These are phyloP conservation scores for Liodrosophila aerea DNA, from an alignment of 2,888 invertebrate species.

Conservation along the genomic window DNA sequence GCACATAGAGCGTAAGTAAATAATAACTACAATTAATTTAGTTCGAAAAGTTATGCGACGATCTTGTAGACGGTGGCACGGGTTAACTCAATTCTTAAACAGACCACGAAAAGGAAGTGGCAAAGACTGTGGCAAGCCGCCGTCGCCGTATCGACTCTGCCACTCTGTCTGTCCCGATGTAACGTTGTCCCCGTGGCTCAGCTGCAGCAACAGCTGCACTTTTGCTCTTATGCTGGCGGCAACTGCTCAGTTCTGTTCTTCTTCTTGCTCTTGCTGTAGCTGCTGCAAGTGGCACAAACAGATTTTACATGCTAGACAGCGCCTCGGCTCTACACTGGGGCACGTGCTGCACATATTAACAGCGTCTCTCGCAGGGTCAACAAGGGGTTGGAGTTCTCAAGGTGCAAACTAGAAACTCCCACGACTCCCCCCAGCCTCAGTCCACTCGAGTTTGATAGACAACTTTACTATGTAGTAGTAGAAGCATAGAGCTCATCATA, in stretches of 20 bases:
- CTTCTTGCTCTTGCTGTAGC: slow-evolving; percentile 6
- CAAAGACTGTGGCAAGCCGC: slow-evolving; percentile 76
- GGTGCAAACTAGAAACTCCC: slow-evolving; percentile 72
- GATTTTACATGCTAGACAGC: slow-evolving; percentile 61
- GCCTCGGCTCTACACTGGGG: slow-evolving; percentile 26
- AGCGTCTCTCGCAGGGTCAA: too few species aligned
- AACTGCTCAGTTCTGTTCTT: slow-evolving; percentile 3
- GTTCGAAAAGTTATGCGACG: slow-evolving; percentile 40
- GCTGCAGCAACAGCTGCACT: slow-evolving; percentile 46
- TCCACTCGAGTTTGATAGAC: slow-evolving; percentile 60
- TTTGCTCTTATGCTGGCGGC: slow-evolving; percentile 59
- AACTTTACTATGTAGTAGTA: too few species aligned
- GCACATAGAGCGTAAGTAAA: slow-evolving; percentile 23
- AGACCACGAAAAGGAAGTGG: slow-evolving; percentile 77
- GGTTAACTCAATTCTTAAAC: slow-evolving; percentile 62
- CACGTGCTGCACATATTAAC: slow-evolving; percentile 62
- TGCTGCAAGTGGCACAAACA: slow-evolving; percentile 50
- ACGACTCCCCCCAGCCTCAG: slow-evolving; percentile 50
- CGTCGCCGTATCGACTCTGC: slow-evolving; percentile 39
- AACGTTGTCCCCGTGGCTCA: not conserved
- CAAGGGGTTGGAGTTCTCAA: slow-evolving; percentile 24
- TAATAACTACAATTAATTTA: slow-evolving; percentile 70
- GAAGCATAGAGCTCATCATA: slow-evolving; percentile 42
- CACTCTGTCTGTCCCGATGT: not conserved
- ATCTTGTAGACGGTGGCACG: slow-evolving; percentile 66